Percentiles rank a stretch among this genome's conserved stretches.
These are phyloP conservation scores for Iphiclides podalirius DNA, from an alignment of 2,888 invertebrate genomes.

Conservation along the genomic window DNA sequence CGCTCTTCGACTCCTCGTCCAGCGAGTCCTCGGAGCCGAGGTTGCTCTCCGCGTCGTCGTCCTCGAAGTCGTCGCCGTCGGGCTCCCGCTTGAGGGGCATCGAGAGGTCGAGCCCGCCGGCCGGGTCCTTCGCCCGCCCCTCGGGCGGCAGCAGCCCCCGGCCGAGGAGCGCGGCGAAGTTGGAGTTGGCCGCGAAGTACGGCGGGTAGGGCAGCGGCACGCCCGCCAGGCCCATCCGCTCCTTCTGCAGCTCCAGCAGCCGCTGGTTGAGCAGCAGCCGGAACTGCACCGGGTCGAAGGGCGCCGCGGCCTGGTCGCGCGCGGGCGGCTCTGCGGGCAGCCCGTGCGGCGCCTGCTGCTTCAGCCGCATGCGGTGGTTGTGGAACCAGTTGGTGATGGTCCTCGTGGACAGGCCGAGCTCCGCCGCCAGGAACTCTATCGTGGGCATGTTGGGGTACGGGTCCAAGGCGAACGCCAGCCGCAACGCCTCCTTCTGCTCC, in stretches of 20 bases:
- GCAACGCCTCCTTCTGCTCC: constrained; percentile 97
- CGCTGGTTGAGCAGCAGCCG: constrained; percentile 93
- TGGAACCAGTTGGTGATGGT: constrained; percentile 99
- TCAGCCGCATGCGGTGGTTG: constrained; percentile 98
- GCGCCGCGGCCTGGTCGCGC: constrained; percentile 85
- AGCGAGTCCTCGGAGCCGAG: constrained; percentile 84
- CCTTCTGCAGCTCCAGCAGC: constrained; percentile 92
- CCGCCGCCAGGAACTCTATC: constrained; percentile 96
- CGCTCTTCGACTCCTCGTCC: constrained; percentile 80
- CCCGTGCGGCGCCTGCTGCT: constrained; percentile 92
- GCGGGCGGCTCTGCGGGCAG: constrained; percentile 87
- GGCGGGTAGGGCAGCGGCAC: constrained; percentile 88
- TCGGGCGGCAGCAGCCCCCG: constrained; percentile 83
- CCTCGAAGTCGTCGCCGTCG: constrained; percentile 88
- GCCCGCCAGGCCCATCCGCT: constrained; percentile 88
- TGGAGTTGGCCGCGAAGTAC: constrained; percentile 88
- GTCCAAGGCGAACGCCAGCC: constrained; percentile 96
- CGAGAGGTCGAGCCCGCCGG: constrained; percentile 92
- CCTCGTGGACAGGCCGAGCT: constrained; percentile 93
- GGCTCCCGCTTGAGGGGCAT: constrained; percentile 91
- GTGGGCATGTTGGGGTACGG: constrained; percentile 98
- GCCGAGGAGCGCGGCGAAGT: constrained; percentile 87
- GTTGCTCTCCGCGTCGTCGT: constrained; percentile 88
- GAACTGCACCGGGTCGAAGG: constrained; percentile 96
- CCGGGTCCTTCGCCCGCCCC: constrained; percentile 85